Percentiles rank a stretch among this genome's conserved stretches.
Evolutionary conservation across 2,797 vertebrate species (phyloP).

Genomic region (Eutrigla gurnardus): DNA sequence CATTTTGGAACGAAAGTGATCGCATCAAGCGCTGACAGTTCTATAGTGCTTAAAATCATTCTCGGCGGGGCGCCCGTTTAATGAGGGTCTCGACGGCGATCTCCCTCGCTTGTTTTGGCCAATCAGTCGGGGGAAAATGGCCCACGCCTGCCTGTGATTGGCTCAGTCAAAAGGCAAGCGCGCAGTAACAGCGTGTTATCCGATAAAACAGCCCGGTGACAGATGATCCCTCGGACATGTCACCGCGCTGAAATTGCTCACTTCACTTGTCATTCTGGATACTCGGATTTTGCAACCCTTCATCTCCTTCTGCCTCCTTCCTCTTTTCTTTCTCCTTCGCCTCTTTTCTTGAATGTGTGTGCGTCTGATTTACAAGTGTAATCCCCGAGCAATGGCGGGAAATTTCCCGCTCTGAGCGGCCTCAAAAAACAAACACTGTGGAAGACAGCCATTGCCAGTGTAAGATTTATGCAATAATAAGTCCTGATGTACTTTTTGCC

Average conservation of each 20-base stretch:
- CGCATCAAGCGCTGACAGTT: slow-evolving; percentile 59
- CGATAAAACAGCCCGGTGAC: slow-evolving; percentile 44
- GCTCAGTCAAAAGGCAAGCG: slow-evolving; percentile 46
- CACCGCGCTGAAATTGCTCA: slow-evolving; percentile 42
- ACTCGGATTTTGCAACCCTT: slow-evolving; percentile 50
- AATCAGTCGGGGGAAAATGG: slow-evolving; percentile 57
- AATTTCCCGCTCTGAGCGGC: slow-evolving; percentile 38
- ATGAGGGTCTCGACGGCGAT: slow-evolving; percentile 52
- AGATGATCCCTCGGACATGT: slow-evolving; percentile 60
- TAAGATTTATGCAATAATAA: slow-evolving; percentile 69
- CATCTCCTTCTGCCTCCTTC: slow-evolving; percentile 41
- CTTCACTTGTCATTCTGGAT: slow-evolving; percentile 57
- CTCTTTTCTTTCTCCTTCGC: slow-evolving; percentile 22
- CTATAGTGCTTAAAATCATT: slow-evolving; percentile 54
- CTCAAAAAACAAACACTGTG: slow-evolving; percentile 56
- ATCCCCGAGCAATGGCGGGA: slow-evolving; percentile 49
- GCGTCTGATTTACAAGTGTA: slow-evolving; percentile 66
- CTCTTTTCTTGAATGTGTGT: slow-evolving; percentile 33
- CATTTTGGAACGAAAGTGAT: slow-evolving; percentile 59
- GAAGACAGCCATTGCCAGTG: slow-evolving; percentile 37
- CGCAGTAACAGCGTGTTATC: slow-evolving; percentile 40
- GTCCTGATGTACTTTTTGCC: slow-evolving; percentile 73
- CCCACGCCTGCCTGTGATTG: slow-evolving; percentile 51
- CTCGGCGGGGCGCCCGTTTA: slow-evolving; percentile 56
- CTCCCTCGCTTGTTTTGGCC: slow-evolving; percentile 46